Evolutionary conservation across 1,140 invertebrate species (phyloP).

Genomic region (Glomeris maerens): DNA sequence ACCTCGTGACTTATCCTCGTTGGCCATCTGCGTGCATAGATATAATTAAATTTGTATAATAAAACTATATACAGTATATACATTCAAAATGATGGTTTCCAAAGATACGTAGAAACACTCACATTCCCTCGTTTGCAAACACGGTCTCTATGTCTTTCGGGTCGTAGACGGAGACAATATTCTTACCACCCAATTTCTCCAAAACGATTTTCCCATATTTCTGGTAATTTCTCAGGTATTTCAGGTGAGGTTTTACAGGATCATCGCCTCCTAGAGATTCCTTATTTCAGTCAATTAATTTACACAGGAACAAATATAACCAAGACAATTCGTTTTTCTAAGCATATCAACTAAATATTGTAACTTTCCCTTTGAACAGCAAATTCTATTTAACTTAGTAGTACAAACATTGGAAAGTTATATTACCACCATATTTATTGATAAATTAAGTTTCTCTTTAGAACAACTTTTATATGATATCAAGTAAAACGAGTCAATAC

Average conservation of each 20-base stretch:
- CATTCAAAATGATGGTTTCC: neutral
- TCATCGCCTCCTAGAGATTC: neutral
- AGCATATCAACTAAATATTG: too few species aligned
- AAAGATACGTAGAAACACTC: neutral
- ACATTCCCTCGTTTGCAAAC: neutral
- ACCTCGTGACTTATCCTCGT: neutral
- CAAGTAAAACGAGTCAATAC: too few species aligned
- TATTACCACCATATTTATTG: too few species aligned
- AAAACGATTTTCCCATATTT: neutral
- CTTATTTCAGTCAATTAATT: neutral
- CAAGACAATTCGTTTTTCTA: too few species aligned
- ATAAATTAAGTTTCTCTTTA: too few species aligned
- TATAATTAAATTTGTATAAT: neutral
- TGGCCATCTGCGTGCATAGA: neutral
- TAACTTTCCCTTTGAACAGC: too few species aligned
- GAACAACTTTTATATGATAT: too few species aligned
- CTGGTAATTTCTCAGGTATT: neutral
- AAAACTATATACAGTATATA: neutral
- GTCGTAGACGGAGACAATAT: neutral
- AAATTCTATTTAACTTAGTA: too few species aligned
- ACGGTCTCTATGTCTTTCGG: neutral
- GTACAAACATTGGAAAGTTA: too few species aligned
- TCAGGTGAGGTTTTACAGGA: neutral
- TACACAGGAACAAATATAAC: too few species aligned
- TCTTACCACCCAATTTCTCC: neutral